A percentile compares a stretch with the other conserved stretches of the same genome.
Conservation (phyloP, 2,888 invertebrate species). For the Metopia argyrocephala region DNA sequence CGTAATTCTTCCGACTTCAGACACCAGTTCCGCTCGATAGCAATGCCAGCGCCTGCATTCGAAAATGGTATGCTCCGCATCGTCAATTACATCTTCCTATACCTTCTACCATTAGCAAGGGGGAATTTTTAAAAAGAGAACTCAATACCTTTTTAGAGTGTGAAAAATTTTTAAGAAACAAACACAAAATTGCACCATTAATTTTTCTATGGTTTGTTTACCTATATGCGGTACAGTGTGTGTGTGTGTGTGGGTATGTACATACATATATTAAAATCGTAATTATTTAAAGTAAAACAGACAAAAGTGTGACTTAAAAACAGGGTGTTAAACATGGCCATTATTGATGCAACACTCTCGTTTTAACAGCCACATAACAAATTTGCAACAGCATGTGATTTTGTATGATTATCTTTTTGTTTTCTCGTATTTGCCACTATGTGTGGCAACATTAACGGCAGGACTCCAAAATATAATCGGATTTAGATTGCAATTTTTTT, state of each 20-base stretch:
- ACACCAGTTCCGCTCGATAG: too few species aligned
- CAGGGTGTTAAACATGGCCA: conserved; percentile 71
- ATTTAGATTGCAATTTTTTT: conserved; percentile 33
- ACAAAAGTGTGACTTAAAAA: conserved; percentile 76
- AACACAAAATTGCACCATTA: too few species aligned
- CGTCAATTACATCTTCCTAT: too few species aligned
- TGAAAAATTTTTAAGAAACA: too few species aligned
- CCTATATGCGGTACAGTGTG: background rate
- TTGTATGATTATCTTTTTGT: conserved; percentile 6
- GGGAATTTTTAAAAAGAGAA: too few species aligned
- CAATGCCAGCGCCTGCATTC: too few species aligned
- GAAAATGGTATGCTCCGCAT: too few species aligned
- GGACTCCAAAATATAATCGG: conserved; percentile 59
- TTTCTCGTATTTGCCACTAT: conserved; percentile 50
- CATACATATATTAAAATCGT: conserved; percentile 33
- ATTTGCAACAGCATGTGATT: conserved; percentile 42
- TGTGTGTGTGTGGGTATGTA: background rate
- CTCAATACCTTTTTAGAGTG: too few species aligned
- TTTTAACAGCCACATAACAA: conserved; percentile 38
- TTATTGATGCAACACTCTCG: conserved; percentile 67
- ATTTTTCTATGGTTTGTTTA: too few species aligned
- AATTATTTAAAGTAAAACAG: conserved; percentile 74
- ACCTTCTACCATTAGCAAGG: too few species aligned
- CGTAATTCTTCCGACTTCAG: too few species aligned
- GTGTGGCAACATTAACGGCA: conserved; percentile 63